Conservation (phyloP, 92 coral and sea anemone genomes). For the Paragorgia papillata region DNA sequence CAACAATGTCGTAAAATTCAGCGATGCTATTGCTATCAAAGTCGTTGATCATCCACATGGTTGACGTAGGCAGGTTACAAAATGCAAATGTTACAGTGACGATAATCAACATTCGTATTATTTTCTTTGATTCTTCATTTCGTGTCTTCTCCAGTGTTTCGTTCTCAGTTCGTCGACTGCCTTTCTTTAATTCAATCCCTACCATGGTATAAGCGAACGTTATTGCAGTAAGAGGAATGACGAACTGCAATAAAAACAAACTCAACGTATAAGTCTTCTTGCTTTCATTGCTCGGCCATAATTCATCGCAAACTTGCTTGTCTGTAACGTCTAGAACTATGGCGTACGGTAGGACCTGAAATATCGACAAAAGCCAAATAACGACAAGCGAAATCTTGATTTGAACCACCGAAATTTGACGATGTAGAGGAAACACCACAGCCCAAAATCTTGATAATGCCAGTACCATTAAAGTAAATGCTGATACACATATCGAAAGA, state of each 20-base stretch:
- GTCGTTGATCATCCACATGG: constrained; percentile 95
- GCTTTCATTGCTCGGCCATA: constrained; percentile 71
- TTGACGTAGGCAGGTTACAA: constrained; percentile 87
- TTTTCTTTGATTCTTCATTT: constrained; percentile 79
- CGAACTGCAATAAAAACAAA: constrained; percentile 77
- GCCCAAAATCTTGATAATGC: constrained; percentile 92
- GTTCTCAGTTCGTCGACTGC: constrained; percentile 53
- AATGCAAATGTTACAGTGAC: constrained; percentile 93
- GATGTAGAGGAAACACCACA: constrained; percentile 84
- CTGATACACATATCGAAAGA: constrained; percentile 68
- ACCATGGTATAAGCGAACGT: constrained; percentile 76
- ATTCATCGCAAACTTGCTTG: constrained; percentile 61
- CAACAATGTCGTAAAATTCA: constrained; percentile 70
- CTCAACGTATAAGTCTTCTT: constrained; percentile 76
- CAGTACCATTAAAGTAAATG: constrained; percentile 74
- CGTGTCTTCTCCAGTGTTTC: constrained; percentile 70
- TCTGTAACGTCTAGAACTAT: constrained; percentile 61
- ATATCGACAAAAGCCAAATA: constrained; percentile 73
- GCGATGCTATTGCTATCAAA: constrained; percentile 71
- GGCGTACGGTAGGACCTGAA: constrained; percentile 71
- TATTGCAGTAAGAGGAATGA: constrained; percentile 76
- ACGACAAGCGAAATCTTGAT: constrained; percentile 58
- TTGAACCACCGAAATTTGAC: constrained; percentile 70
- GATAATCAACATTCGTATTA: constrained; percentile 91
- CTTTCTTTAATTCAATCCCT: constrained; percentile 66